Base-by-base conservation (phyloP, 2,888 invertebrate species). In the Cyclophora albipunctata region DNA sequence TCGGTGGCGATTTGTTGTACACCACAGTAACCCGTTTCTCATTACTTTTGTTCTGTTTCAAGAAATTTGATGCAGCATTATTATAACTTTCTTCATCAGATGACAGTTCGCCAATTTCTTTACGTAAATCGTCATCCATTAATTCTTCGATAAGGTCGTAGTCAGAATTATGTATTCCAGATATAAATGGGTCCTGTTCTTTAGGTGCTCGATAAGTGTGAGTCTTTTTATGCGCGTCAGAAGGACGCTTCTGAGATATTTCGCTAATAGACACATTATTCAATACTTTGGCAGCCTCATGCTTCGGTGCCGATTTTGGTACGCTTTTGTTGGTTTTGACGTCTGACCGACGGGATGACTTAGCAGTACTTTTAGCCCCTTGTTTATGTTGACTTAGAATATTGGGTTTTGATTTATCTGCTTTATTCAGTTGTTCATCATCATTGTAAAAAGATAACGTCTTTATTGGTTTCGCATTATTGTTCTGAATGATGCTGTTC, bases 61-160 rank as follows among this genome's bases (percentile, higher is more conserved):
- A 48, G 37, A 49, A 48, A 20, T 47, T 45, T 48, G 54, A 53
- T 43, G 60, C 50, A 34, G 67, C 47, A 34, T 62, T 6, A 40
- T 55, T 53, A 53, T 72, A 79, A 46, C 62, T 57, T 34, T 87
- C 71, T 58, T 89, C 69, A 63, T 90, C 74, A 58, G 81, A 78
- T 64, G 79, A 76, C 50, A 85, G 58, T 68, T 90, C 82, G 5
- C 85, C 76, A 37, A 88, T 81, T 77, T 91, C 78, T 79, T 87
- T 66, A 50, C 76, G 69, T 52, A 81, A 69, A 57, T 83, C 89
- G 58, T 84, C 87, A 63, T 80, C 89, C 75, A 83, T 85, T 52
- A 83, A 70, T 72, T 87, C 90, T 54, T 84, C 86, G 53, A 88
- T 58, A n/a, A 84, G 64, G 57, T 84, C 84, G 54, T 84, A 85